phyloP scores from a whole-genome alignment of 2,888 invertebrate species.

The Sminthurinus aureus region DNA sequence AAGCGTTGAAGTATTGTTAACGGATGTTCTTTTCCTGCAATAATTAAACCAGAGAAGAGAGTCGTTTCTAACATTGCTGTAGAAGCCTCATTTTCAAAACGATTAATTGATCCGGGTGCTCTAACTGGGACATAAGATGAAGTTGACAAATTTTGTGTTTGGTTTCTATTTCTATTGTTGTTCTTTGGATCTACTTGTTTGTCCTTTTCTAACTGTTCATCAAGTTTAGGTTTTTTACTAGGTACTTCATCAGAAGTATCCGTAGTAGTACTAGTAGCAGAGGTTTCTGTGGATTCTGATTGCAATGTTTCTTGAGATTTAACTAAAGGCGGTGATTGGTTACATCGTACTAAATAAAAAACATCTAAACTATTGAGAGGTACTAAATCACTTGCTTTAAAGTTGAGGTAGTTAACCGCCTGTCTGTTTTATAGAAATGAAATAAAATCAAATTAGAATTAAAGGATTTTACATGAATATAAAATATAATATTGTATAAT shows the following conservation, averaged over 20 bases:
- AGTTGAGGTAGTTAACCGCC: conserved; percentile 81
- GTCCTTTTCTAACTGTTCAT: neutral
- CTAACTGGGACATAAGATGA: conserved; percentile 12
- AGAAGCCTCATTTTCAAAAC: conserved; percentile 55
- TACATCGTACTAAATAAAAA: conserved; percentile 69
- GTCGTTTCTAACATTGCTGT: conserved; percentile 31
- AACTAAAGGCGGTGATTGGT: no score
- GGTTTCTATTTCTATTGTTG: neutral
- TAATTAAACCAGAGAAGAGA: conserved; percentile 71
- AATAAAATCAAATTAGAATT: neutral
- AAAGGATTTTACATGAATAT: neutral
- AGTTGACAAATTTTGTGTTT: neutral
- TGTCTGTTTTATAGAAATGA: conserved; percentile 63
- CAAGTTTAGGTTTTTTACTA: conserved; percentile 20
- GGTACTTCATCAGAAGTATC: neutral
- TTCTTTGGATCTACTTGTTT: neutral
- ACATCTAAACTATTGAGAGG: conserved; percentile 79
- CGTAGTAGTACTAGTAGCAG: neutral
- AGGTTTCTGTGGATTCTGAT: conserved; percentile 5
- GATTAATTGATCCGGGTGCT: conserved; percentile 44
- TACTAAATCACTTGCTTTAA: conserved; percentile 73
- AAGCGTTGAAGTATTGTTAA: conserved; percentile 78
- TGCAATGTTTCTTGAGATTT: neutral
- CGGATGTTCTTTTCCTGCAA: conserved; percentile 88
- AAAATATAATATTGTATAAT: neutral